phyloP scores from a whole-genome alignment of 1,140 invertebrate genomes.

The Anastatus disparis region DNA sequence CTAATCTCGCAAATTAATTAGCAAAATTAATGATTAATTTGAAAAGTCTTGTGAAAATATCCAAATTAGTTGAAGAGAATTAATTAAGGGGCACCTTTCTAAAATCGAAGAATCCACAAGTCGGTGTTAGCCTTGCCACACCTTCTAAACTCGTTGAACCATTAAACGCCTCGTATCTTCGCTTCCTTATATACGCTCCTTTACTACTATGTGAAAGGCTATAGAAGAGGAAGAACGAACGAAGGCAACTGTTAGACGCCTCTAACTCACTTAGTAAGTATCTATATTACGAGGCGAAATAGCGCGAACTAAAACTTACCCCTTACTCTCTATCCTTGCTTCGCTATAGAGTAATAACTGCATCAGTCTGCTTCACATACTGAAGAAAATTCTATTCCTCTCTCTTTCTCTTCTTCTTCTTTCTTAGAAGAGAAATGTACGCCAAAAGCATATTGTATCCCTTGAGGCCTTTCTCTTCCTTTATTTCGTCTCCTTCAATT shows the following conservation, averaged over 20 bases:
- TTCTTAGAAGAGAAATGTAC: conserved; percentile 44
- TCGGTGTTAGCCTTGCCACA: no score
- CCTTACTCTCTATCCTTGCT: no score
- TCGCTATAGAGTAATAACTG: conserved; percentile 7
- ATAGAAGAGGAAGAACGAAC: conserved; percentile 38
- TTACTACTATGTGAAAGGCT: no score
- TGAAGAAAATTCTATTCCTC: conserved; percentile 45
- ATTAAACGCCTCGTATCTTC: conserved; percentile 50
- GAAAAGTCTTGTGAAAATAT: no score
- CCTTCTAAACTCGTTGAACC: conserved; percentile 11
- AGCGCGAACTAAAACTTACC: conserved; percentile 18
- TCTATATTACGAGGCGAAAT: conserved; percentile 47
- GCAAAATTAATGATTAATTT: neutral
- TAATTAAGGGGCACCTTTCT: neutral
- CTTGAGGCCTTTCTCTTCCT: conserved; percentile 42
- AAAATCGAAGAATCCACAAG: conserved; percentile 6
- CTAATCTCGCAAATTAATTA: no score
- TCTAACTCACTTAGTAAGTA: conserved; percentile 52
- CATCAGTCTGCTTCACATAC: conserved; percentile 28
- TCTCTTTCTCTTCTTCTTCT: conserved; percentile 23
- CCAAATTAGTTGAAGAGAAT: conserved; percentile 3
- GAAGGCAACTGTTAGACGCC: conserved; percentile 48
- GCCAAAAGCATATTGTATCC: conserved; percentile 51
- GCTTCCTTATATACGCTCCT: no score
- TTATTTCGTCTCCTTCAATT: conserved; percentile 47